phyloP scores from a whole-genome alignment of 92 coral and sea anemone genomes.

The Montipora capitata region DNA sequence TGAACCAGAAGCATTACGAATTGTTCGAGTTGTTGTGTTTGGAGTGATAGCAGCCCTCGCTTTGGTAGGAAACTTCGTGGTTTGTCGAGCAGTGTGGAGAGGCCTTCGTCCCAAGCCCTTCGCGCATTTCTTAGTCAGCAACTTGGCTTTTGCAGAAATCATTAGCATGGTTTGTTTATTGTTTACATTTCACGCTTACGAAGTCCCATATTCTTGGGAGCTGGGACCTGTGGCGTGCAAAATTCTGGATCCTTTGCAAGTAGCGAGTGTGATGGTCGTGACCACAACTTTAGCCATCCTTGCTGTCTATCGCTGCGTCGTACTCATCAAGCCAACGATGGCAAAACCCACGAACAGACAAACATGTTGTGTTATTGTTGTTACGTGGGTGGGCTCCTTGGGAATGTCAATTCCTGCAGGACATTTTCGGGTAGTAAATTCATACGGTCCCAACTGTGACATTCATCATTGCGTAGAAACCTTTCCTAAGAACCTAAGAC shows the following conservation, averaged over 20 bases:
- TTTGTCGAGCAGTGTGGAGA: constrained; percentile 51
- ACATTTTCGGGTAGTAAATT: constrained; percentile 34
- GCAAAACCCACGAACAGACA: constrained; percentile 18
- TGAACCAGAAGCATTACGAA: constrained; percentile 35
- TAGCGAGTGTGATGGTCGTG: constrained; percentile 30
- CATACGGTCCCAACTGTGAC: constrained; percentile 20
- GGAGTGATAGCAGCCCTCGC: constrained; percentile 32
- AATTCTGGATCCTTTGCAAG: constrained; percentile 41
- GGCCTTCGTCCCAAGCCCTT: constrained; percentile 31
- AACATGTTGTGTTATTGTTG: constrained; percentile 8
- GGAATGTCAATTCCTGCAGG: constrained; percentile 42
- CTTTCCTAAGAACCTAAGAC: constrained; percentile 16
- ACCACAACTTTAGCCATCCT: constrained; percentile 40
- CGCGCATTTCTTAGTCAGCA: constrained; percentile 40
- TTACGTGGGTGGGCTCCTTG: constrained; percentile 38
- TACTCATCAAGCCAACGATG: constrained; percentile 33
- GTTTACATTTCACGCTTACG: constrained; percentile 40
- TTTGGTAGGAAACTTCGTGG: constrained; percentile 55
- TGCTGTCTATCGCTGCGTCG: constrained; percentile 45
- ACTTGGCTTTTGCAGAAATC: constrained; percentile 61
- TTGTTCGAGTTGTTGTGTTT: constrained; percentile 37
- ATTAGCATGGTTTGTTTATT: constrained; percentile 35
- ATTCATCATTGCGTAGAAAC: constrained; percentile 11
- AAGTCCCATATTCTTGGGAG: constrained; percentile 42
- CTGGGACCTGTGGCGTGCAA: constrained; percentile 42